Base-by-base conservation (phyloP, 37 sponge, comb jelly and placozoan species). In the Beroe ovata region DNA sequence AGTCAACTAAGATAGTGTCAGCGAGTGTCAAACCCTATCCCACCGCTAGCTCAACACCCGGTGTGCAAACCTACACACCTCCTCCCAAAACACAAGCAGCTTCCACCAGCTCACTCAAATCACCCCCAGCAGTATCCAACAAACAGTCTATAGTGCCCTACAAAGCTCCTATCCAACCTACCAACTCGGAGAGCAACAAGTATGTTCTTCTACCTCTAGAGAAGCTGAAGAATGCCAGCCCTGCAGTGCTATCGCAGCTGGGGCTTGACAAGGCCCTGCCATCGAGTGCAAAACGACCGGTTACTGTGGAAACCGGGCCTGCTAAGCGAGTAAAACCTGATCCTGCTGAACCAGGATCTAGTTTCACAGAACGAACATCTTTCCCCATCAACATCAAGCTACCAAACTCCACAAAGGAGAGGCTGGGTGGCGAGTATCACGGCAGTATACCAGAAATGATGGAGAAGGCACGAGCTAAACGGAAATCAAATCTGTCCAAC, bases 391-490 rank as follows among this genome's bases (percentile, higher is more conserved):
- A 77, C 54, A 42, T 77, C 8, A 77, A 30, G 4, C 47, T 77
- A 4, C 84, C 84, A 25, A 77, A 77, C 23, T 21, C 19, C 6
- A 77, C 84, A 6, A 77, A 77, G 38, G 84, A 77, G 38, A 77
- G 33, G 54, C 33, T 77, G 14, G 20, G 47, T 19, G 1, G 32
- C 8, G 84, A 77, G 42, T 77, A 32, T 77, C 35, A 33, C 26
- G 84, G 84, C 42, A 66, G 69, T 30, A 77, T 77, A 21, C 84
- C 84, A 4, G 84, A 77, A 20, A 39, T 77, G 84, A 39, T 77
- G 3, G 84, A 77, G 84, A 77, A 77, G 21, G 84, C 84, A 0
- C 3, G 54, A 3, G 84, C 84, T 11, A 42, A 39, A 4, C 41
- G 84, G 4, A 77, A 77, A 25, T 2, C 54, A 42, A 8, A 77